Evolutionary conservation across 2,888 invertebrate genomes (phyloP), one percentile per base, ranked within the genome.

Genomic region (Melitaea athalia): DNA sequence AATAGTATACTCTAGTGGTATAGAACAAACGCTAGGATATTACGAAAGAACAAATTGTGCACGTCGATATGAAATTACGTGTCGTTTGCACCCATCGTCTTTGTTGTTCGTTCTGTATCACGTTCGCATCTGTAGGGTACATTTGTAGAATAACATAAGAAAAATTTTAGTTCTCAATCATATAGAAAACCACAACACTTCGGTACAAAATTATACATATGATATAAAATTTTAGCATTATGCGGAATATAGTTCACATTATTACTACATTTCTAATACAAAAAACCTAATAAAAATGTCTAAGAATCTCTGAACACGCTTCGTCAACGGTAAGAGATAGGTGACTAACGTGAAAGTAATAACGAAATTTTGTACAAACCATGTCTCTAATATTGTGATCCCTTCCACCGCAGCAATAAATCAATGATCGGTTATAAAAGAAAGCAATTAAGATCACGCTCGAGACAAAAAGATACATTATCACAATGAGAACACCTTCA

Each of bases 371-470:
- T 69, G 76, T 75, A 76, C 75, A 72, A 77, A 80, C 76, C 88
- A 84, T 79, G 83, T 74, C 74, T 45, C 15, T 63, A 66, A 67
- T 73, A 76, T 53, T 50, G 63, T n/a, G 15, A 49, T 42, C 76
- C 79, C 75, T 75, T 79, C 79, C 73, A 78, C 83, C 81, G 69
- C 80, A 77, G 78, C 69, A 82, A 86, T 92, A 92, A 91, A 92
- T 92, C 92, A 91, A 87, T 88, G 81, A 90, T 85, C 68, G 64
- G 70, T 67, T 72, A 87, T 88, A 84, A 89, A 89, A 89, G 90
- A 91, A 90, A 91, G 84, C 86, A 78, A 89, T 90, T 89, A 86
- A 82, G 82, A 82, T 77, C 79, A 76, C 83, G 78, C 65, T 71
- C 75, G 65, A 89, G 83, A 91, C 88, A 91, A 91, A 82, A 77